Evolutionary conservation across 2,888 invertebrate genomes (phyloP).

Genomic region (Gastracanthus pulcherrimus): DNA sequence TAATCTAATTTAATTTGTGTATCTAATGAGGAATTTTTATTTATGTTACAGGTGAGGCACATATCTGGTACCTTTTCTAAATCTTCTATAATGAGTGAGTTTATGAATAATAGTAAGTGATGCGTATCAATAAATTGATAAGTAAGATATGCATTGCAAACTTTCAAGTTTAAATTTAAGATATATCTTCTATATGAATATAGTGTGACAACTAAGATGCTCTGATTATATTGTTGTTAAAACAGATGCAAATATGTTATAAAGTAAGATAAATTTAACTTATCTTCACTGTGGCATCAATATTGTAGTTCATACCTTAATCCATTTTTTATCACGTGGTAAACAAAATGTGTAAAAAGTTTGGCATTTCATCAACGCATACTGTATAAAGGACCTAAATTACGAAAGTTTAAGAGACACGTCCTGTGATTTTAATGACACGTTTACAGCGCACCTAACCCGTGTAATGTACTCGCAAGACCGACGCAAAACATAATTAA

Average conservation of each 20-base stretch:
- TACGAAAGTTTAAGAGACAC: constrained; percentile 49
- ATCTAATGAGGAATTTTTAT: background rate
- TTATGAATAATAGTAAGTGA: no score
- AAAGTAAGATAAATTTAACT: no score
- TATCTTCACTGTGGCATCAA: background rate
- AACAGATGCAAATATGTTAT: background rate
- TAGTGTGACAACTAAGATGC: no score
- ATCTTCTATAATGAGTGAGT: no score
- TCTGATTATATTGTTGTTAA: background rate
- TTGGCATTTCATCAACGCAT: constrained; percentile 28
- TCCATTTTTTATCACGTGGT: background rate
- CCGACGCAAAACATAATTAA: constrained; percentile 51
- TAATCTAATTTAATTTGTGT: background rate
- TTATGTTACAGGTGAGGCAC: constrained; percentile 43
- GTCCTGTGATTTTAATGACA: constrained; percentile 52
- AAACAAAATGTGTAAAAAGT: constrained; percentile 22
- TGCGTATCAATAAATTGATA: no score
- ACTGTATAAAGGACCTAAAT: constrained; percentile 27
- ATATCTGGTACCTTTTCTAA: no score
- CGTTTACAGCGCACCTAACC: constrained; percentile 27
- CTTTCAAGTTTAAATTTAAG: no score
- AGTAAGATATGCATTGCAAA: no score
- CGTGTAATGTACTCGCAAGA: constrained; percentile 40
- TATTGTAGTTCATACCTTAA: background rate
- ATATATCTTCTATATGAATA: no score